phyloP scores from a whole-genome alignment of 2,888 invertebrate genomes.

The Theristus sp. region DNA sequence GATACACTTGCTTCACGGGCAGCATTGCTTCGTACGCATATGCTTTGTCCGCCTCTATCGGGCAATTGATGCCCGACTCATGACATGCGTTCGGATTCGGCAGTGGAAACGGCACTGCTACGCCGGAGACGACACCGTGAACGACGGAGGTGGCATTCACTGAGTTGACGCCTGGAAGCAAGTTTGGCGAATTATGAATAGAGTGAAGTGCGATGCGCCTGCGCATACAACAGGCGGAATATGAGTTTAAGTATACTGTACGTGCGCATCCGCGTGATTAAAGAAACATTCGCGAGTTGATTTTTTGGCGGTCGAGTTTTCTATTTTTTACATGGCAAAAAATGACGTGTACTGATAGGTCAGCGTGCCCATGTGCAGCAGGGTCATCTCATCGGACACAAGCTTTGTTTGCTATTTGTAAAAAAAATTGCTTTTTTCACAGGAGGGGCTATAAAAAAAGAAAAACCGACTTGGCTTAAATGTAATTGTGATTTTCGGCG shows the following conservation, averaged over 20 bases:
- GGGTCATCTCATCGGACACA: neutral
- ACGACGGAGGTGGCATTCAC: conserved; percentile 44
- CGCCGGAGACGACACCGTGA: conserved; percentile 52
- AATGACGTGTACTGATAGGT: too few relatives aligned
- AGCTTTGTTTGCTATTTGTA: neutral
- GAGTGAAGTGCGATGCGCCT: neutral
- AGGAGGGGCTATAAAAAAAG: too few relatives aligned
- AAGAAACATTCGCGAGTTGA: too few relatives aligned
- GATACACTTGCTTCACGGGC: conserved; percentile 17
- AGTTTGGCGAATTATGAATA: neutral
- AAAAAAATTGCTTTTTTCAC: too few relatives aligned
- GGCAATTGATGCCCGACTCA: conserved; percentile 49
- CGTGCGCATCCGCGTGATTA: too few relatives aligned
- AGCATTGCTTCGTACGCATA: conserved; percentile 17
- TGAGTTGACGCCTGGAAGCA: neutral
- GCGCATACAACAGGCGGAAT: too few relatives aligned
- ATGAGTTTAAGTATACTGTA: too few relatives aligned
- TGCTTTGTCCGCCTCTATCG: conserved; percentile 36
- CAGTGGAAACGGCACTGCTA: conserved; percentile 53
- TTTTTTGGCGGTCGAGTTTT: too few relatives aligned
- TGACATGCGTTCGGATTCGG: conserved; percentile 54
- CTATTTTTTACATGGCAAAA: too few relatives aligned
- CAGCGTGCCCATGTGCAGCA: too few relatives aligned
- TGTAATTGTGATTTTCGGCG: neutral
- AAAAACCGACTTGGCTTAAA: neutral